Evolutionary conservation across 2,888 invertebrate genomes (phyloP).

Genomic region (Mechanitis mazaeus): DNA sequence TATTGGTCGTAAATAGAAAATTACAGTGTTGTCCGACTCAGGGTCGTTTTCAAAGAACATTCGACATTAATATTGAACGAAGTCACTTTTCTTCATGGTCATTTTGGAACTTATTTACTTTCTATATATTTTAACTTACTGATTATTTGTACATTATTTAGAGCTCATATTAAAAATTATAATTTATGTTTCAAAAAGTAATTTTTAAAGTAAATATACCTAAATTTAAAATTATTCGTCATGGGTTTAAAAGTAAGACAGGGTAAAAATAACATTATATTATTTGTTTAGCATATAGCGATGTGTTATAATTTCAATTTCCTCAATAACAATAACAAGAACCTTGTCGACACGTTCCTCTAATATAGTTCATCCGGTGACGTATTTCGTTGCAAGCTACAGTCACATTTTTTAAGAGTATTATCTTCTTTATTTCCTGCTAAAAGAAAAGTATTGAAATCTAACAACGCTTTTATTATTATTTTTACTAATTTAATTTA

Average conservation of each 20-base stretch:
- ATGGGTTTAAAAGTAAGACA: too few species aligned
- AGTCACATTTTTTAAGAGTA: conserved; percentile 9
- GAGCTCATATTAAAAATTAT: too few species aligned
- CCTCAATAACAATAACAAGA: conserved; percentile 5
- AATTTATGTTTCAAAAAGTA: too few species aligned
- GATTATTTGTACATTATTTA: background rate
- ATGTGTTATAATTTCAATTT: background rate
- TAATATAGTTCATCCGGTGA: conserved; percentile 6
- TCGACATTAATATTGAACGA: conserved; percentile 35
- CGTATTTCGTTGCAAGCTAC: conserved; percentile 13
- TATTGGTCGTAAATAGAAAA: conserved; percentile 64
- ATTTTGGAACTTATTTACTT: conserved; percentile 11
- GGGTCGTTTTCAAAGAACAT: conserved; percentile 49
- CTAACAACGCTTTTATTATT: too few species aligned
- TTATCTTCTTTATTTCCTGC: too few species aligned
- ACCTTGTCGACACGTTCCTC: conserved; percentile 8
- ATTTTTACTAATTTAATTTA: too few species aligned
- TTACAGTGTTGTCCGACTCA: conserved; percentile 47
- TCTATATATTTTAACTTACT: background rate
- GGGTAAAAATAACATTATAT: too few species aligned
- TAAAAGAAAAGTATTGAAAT: too few species aligned
- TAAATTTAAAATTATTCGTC: too few species aligned
- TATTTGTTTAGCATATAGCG: too few species aligned
- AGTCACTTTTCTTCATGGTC: conserved; percentile 21
- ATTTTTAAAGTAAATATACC: too few species aligned